These are phyloP conservation scores for Morelia viridis DNA, from an alignment of 2,797 vertebrate species.

Conservation along the genomic window DNA sequence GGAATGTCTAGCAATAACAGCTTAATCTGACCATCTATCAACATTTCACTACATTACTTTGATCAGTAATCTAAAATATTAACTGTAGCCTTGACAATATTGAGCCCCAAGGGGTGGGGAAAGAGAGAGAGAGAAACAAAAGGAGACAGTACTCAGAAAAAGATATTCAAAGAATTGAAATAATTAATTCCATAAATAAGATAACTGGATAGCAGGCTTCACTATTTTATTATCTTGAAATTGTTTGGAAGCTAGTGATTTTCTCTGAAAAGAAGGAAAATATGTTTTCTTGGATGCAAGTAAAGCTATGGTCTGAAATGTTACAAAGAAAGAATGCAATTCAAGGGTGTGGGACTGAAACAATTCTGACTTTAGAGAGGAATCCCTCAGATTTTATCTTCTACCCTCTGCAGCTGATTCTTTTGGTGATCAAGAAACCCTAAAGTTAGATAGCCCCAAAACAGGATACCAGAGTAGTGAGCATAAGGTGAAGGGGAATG, in stretches of 20 bases:
- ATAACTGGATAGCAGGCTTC: background rate
- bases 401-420: background rate
- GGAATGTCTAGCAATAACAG: slow-evolving; percentile 4
- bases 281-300: background rate
- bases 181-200: background rate
- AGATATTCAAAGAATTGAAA: background rate
- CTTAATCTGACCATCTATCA: slow-evolving; percentile 32
- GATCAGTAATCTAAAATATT: slow-evolving; percentile 20
- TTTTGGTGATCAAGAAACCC: background rate
- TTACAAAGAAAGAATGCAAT: background rate
- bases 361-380: background rate
- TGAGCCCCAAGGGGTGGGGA: background rate
- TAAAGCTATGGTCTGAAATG: background rate
- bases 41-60: background rate
- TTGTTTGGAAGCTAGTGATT: background rate
- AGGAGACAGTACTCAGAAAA: background rate
- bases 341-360: background rate
- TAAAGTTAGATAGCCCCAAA: background rate
- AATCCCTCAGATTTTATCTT: background rate
- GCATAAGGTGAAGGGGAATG: background rate
- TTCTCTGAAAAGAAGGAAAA: background rate
- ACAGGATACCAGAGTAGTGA: background rate
- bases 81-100: slow-evolving; percentile 6
- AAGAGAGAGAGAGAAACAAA: background rate
- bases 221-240: background rate